Conservation (phyloP, 2,888 invertebrate genomes). For the Drosophila kuntzei region DNA sequence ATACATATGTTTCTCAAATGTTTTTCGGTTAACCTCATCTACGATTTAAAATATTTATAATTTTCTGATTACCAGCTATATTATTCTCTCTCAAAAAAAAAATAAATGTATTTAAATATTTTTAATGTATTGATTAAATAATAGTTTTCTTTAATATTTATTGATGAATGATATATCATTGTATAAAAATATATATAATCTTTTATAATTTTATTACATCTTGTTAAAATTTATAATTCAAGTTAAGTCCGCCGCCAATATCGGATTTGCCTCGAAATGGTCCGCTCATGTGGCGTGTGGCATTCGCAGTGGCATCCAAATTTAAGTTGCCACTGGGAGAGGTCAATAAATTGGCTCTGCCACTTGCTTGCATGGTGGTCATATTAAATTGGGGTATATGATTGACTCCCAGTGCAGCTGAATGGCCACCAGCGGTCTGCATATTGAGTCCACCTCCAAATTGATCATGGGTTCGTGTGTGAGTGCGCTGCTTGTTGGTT, state of each 20-base stretch:
- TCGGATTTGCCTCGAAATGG: slow-evolving; percentile 59
- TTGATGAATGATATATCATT: not conserved
- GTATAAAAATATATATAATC: not conserved
- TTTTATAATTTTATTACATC: not conserved
- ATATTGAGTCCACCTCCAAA: slow-evolving; percentile 74
- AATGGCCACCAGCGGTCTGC: slow-evolving; percentile 66
- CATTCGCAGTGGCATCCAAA: slow-evolving; percentile 75
- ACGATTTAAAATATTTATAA: too few relatives aligned
- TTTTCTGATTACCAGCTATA: too few relatives aligned
- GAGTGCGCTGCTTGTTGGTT: slow-evolving; percentile 57
- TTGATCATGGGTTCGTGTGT: slow-evolving; percentile 67
- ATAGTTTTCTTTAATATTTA: not conserved
- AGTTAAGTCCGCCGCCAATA: slow-evolving; percentile 60
- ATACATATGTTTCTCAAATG: too few relatives aligned
- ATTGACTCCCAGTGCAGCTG: slow-evolving; percentile 66
- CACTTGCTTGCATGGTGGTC: slow-evolving; percentile 67
- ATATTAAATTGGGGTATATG: slow-evolving; percentile 73
- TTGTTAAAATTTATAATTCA: slow-evolving; percentile 66
- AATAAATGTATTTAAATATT: too few relatives aligned
- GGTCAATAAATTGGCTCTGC: slow-evolving; percentile 71
- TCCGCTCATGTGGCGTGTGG: slow-evolving; percentile 65
- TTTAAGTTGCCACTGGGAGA: slow-evolving; percentile 71
- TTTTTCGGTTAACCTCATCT: not conserved
- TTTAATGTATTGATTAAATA: not conserved
- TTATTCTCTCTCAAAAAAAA: too few relatives aligned